Evolutionary conservation across 2,797 vertebrate species (phyloP), one percentile per base, ranked within the genome.

Genomic region (Lacerta agilis): DNA sequence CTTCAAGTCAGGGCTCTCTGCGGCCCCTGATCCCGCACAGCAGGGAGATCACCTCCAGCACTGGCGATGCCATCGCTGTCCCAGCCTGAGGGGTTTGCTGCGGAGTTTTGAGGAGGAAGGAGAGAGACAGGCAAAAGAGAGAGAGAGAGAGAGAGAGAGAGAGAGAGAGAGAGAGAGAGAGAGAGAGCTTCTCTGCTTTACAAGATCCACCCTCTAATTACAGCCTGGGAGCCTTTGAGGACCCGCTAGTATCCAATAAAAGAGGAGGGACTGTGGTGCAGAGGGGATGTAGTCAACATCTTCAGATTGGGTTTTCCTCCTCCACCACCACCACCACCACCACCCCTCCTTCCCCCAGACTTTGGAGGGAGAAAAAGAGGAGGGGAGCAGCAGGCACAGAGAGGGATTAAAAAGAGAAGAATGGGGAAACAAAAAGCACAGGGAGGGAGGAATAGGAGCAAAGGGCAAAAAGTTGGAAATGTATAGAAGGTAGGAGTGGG

Each of bases 61-160:
- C 97, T 94, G 98, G 98, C 97, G 98, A 98, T 94, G 98, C 98
- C 98, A 98, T 98, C 97, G 97, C 97, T 97, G 96, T 97, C 97
- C 96, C 96, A 95, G 96, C 96, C 94, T 88, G 91, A 93, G 93
- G 93, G 92, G 90, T 93, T 91, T 81, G 95, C 93, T 83, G 86
- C 87, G 18, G 93, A 91, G 95, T 93, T 90, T 87, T 94, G 87
- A 91, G 94, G 93, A 94, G 92, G 94, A 95, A 94, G 94, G 92
- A 92, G 92, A 93, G 90, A 86, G 83, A 66, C 87, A 79, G 77
- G 81, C 72, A 77, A 71, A 33, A 86, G 27, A 49, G 73, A 27
- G 78, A 72, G 84, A 17, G 71, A 17, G 71, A 90, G 82, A 33
- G 82, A 90, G 91, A 87, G 90, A 86, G 86, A 82, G 85, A 73